These are phyloP conservation scores for Mechanitis mazaeus DNA, from an alignment of 2,888 invertebrate species.

Conservation along the genomic window DNA sequence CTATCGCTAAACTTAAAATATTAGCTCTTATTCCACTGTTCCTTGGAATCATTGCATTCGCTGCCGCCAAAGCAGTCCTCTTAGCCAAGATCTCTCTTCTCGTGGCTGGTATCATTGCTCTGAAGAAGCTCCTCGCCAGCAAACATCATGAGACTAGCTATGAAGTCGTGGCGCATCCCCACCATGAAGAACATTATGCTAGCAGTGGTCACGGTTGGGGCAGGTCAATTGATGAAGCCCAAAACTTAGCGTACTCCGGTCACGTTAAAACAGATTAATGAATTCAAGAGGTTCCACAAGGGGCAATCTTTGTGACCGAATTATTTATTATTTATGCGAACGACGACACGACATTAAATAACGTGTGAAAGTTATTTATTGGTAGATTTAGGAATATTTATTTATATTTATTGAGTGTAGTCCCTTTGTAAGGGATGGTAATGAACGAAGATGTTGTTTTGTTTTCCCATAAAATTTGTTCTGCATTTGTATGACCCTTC, in stretches of 20 bases:
- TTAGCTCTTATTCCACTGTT: conserved; percentile 86
- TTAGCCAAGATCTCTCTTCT: conserved; percentile 89
- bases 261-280: conserved; percentile 66
- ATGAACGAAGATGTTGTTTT: conserved; percentile 50
- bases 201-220: conserved; percentile 82
- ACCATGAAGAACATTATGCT: conserved; percentile 74
- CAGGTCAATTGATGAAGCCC: conserved; percentile 67
- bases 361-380: conserved; percentile 53
- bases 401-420: conserved; percentile 55
- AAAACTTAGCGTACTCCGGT: conserved; percentile 78
- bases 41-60: conserved; percentile 83
- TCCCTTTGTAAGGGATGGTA: conserved; percentile 60
- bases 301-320: conserved; percentile 38
- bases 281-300: conserved; percentile 33
- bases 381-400: conserved; percentile 61
- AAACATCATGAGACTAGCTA: conserved; percentile 83
- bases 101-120: conserved; percentile 82
- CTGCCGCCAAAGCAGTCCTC: conserved; percentile 90
- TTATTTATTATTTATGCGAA: conserved; percentile 38
- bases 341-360: conserved; percentile 27
- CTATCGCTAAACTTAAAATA: conserved; percentile 86
- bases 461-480: conserved; percentile 62
- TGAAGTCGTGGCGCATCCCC: conserved; percentile 84
- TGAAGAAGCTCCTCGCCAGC: conserved; percentile 82
- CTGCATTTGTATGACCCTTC: conserved; percentile 65